These are phyloP conservation scores for Villa cingulata DNA, from an alignment of 2,888 invertebrate species.

Conservation along the genomic window DNA sequence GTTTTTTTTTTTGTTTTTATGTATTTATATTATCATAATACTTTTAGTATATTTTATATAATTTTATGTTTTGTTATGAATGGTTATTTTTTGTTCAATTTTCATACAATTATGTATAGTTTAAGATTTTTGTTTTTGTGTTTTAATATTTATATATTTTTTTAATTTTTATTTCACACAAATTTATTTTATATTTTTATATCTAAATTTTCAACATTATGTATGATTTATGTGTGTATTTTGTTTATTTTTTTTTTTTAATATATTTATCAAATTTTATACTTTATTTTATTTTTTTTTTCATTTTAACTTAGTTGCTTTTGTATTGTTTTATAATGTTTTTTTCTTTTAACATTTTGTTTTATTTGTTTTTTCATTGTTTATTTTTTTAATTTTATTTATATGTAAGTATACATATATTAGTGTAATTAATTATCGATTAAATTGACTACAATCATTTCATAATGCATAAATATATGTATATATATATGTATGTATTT, in stretches of 20 bases:
- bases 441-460: too few relatives aligned
- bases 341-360: slow-evolving; percentile 4
- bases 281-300: neutral
- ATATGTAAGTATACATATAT: too few relatives aligned
- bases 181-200: too few relatives aligned
- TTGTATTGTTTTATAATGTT: neutral
- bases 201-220: too few relatives aligned
- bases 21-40: neutral
- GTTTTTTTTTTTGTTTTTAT: too few relatives aligned
- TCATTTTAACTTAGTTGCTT: neutral
- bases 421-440: too few relatives aligned
- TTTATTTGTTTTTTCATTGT: neutral
- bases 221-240: too few relatives aligned
- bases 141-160: too few relatives aligned
- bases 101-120: neutral
- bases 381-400: neutral
- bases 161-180: too few relatives aligned
- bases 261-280: neutral
- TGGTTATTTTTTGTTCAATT: neutral
- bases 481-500: too few relatives aligned
- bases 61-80: neutral
- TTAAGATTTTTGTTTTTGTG: too few relatives aligned
- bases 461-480: too few relatives aligned
- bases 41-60: neutral
- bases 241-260: neutral